These are phyloP conservation scores for Bostrychus sinensis DNA, from an alignment of 2,113 vertebrate genomes.

Conservation along the genomic window DNA sequence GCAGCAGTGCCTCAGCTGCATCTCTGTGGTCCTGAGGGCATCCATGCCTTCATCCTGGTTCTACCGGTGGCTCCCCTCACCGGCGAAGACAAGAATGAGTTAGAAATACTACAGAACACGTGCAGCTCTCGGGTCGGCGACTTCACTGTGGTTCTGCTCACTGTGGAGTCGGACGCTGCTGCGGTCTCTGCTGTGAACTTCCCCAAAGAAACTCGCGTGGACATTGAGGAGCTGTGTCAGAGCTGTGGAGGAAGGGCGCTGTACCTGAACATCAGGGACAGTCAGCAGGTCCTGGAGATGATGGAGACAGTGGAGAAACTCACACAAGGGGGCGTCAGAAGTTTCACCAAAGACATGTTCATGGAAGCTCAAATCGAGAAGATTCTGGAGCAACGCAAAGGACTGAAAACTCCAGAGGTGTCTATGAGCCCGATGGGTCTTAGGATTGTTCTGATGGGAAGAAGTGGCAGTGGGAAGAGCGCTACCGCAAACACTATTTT, in stretches of 20 bases:
- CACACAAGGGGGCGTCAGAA: background rate
- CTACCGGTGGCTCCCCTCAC: slow-evolving; percentile 16
- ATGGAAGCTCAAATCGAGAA: background rate
- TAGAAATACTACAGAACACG: slow-evolving; percentile 28
- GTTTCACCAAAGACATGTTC: background rate
- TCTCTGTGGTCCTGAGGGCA: slow-evolving; percentile 41
- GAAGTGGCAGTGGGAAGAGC: background rate
- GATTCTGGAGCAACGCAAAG: background rate
- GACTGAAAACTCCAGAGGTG: background rate
- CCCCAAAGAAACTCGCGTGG: slow-evolving; percentile 1
- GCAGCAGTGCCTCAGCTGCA: slow-evolving; percentile 5
- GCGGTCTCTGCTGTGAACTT: background rate
- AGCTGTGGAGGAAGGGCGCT: background rate
- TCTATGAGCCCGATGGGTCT: background rate
- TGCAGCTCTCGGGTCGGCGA: slow-evolving; percentile 12
- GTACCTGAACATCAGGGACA: slow-evolving; percentile 15
- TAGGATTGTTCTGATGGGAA: slow-evolving; percentile 1
- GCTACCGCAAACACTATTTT: slow-evolving; percentile 1
- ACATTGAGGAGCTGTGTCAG: background rate
- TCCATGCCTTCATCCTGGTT: too few species aligned
- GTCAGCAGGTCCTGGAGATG: slow-evolving; percentile 21
- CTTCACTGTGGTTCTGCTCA: slow-evolving; percentile 43
- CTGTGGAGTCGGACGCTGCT: slow-evolving; percentile 13
- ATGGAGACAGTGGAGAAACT: background rate
- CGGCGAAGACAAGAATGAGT: slow-evolving; percentile 46